Conservation (phyloP, 2,797 vertebrate species). For the Loris lydekkerianus region DNA sequence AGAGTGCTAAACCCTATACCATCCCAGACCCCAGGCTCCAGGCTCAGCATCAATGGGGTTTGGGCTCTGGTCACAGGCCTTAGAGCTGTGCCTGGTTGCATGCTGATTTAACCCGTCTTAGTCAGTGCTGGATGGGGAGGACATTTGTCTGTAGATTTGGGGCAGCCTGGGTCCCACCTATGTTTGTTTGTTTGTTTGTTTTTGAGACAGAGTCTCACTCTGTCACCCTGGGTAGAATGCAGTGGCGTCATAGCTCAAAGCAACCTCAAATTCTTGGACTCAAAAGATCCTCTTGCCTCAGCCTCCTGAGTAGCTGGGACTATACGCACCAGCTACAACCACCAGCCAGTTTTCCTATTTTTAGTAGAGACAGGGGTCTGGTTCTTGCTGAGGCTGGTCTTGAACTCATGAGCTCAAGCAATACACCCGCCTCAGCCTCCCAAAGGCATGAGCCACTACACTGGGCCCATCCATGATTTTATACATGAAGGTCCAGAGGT, state of each 20-base stretch:
- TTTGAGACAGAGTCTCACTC: background rate
- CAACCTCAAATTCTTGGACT: no score
- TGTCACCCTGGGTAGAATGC: no score
- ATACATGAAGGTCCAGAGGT: background rate
- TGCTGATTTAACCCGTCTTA: background rate
- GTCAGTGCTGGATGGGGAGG: background rate
- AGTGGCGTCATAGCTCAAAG: no score
- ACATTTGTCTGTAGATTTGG: background rate
- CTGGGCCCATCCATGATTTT: background rate
- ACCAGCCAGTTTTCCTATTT: no score
- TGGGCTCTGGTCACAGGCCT: background rate
- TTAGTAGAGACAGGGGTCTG: no score
- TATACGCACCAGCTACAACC: no score
- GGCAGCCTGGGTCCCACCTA: background rate
- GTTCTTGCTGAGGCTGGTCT: no score
- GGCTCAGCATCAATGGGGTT: no score
- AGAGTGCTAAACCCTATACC: background rate
- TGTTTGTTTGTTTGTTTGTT: background rate
- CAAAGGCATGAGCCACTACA: background rate
- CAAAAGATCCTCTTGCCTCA: no score
- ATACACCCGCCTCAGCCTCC: no score
- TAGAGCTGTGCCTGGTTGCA: background rate
- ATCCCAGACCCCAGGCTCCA: background rate
- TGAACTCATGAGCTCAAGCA: no score
- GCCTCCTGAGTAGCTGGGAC: no score